Evolutionary conservation across 2,888 invertebrate species (phyloP).

Genomic region (Buathra laborator): DNA sequence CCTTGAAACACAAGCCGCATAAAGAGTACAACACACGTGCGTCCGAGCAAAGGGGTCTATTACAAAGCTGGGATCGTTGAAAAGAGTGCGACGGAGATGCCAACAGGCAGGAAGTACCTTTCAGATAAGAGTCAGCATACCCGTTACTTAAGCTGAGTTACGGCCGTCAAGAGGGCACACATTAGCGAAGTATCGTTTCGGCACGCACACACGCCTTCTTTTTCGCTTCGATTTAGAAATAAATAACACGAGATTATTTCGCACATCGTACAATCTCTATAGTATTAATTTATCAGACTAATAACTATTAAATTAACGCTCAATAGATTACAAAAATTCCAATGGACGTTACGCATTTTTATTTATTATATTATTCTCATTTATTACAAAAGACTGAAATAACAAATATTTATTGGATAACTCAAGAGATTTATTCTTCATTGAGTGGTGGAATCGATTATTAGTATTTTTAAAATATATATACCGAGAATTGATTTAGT

Average conservation of each 20-base stretch:
- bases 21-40: conserved; percentile 50
- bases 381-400: too few relatives aligned
- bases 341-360: too few relatives aligned
- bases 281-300: conserved; percentile 6
- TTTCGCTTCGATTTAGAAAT: conserved; percentile 46
- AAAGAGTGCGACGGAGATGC: conserved; percentile 17
- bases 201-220: conserved; percentile 29
- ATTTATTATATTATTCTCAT: too few relatives aligned
- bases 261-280: neutral
- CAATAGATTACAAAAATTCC: too few relatives aligned
- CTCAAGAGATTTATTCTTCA: neutral
- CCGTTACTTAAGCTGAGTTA: conserved; percentile 66
- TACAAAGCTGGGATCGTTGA: conserved; percentile 8
- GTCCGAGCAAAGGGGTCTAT: neutral
- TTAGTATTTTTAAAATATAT: too few relatives aligned
- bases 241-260: conserved; percentile 8
- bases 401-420: too few relatives aligned
- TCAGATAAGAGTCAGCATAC: conserved; percentile 64
- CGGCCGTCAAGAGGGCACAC: conserved; percentile 48
- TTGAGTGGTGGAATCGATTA: too few relatives aligned
- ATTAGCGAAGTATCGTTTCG: conserved; percentile 50
- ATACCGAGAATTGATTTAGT: too few relatives aligned
- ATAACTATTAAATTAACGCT: neutral
- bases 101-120: conserved; percentile 62
- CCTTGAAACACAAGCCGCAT: conserved; percentile 35